A percentile compares a stretch with the other conserved stretches of the same genome.
Evolutionary conservation across 1,140 invertebrate species (phyloP).

Genomic region (Tribolium madens): DNA sequence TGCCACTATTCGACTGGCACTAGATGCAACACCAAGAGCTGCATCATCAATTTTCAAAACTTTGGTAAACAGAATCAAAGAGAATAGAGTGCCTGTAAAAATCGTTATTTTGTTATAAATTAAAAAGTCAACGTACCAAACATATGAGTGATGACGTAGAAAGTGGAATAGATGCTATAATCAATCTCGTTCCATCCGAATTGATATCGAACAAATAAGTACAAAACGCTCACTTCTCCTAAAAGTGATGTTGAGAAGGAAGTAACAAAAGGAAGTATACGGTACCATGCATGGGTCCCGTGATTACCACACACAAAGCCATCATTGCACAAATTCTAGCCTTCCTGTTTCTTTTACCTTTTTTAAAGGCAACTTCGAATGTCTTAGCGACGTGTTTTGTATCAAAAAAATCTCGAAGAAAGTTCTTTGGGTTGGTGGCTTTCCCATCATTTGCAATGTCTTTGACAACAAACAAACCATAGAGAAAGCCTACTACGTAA

Average conservation of each 20-base stretch:
- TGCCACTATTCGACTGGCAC: slow-evolving; percentile 65
- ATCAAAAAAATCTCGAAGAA: slow-evolving; percentile 66
- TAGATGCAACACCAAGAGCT: slow-evolving; percentile 66
- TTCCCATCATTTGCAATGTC: slow-evolving; percentile 46
- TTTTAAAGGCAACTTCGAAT: slow-evolving; percentile 65
- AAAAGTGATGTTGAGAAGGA: neutral
- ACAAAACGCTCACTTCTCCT: slow-evolving; percentile 54
- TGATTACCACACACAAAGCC: slow-evolving; percentile 66
- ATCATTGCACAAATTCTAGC: slow-evolving; percentile 67
- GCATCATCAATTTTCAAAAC: slow-evolving; percentile 67
- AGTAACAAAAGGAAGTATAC: slow-evolving; percentile 20
- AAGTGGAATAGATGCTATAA: slow-evolving; percentile 53
- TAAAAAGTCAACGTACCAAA: slow-evolving; percentile 39
- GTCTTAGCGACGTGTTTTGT: slow-evolving; percentile 66
- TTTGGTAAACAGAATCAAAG: slow-evolving; percentile 66
- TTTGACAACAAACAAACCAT: slow-evolving; percentile 48
- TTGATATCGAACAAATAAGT: slow-evolving; percentile 54
- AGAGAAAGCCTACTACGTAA: slow-evolving; percentile 52
- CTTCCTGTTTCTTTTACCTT: slow-evolving; percentile 61
- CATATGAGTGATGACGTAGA: slow-evolving; percentile 51
- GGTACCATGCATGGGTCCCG: slow-evolving; percentile 69
- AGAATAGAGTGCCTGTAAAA: slow-evolving; percentile 67
- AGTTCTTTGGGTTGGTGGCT: slow-evolving; percentile 60
- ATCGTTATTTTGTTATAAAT: neutral
- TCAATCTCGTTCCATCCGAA: slow-evolving; percentile 57